A percentile compares a stretch with the other conserved stretches of the same genome.
Conservation (phyloP, 2,113 vertebrate genomes). For the Mastomys coucha region DNA sequence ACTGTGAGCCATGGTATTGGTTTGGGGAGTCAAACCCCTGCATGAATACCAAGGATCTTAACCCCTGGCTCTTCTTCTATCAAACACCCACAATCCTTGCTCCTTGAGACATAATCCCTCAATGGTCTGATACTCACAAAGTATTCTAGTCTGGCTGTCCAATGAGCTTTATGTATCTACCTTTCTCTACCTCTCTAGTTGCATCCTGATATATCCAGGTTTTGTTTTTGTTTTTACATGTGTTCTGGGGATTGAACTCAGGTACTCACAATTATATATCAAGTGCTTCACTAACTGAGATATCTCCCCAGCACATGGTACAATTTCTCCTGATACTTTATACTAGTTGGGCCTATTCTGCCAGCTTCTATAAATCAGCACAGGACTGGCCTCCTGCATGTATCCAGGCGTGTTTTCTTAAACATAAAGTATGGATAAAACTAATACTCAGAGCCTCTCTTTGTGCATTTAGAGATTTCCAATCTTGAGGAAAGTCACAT, state of each 20-base stretch:
- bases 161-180: background rate
- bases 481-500: background rate
- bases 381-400: background rate
- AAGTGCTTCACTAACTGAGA: background rate
- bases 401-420: background rate
- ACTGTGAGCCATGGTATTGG: background rate
- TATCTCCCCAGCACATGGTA: background rate
- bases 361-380: background rate
- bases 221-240: background rate
- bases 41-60: background rate
- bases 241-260: background rate
- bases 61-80: too few species aligned
- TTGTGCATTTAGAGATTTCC: background rate
- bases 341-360: background rate
- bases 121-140: background rate
- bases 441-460: constrained; percentile 1
- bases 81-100: background rate
- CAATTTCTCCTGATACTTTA: background rate
- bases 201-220: too few species aligned
- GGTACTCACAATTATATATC: too few species aligned
- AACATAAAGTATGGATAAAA: background rate
- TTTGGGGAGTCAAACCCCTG: background rate
- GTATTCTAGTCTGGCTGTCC: background rate
- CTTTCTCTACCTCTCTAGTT: too few species aligned
- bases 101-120: background rate